Base-by-base conservation (phyloP, 2,113 vertebrate genomes). In the Apeltes quadracus region DNA sequence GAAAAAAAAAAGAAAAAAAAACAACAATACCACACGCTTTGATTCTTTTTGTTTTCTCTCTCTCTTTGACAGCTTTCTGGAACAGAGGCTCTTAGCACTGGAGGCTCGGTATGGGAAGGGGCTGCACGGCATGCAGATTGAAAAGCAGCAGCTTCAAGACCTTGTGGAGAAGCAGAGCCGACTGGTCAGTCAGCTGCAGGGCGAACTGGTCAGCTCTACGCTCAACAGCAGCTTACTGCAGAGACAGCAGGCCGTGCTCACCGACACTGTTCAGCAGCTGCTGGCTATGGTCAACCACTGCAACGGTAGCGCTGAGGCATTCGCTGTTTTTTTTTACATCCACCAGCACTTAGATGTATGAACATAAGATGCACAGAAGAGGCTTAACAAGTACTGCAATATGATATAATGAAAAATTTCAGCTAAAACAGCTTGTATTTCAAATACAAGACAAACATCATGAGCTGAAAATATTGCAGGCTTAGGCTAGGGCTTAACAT, bases 101-200 rank as follows among this genome's bases (percentile, higher is more conserved):
- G 95, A 95, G 76, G 84, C 85, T 50, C 90, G 85, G 34, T 92
- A 93, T 2, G 86, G 84, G 25, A 82, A 69, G 76, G 93, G 93
- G 84, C 86, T 94, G 34, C 89, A 91, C 69, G 85, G 70, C 15
- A 58, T 94, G 59, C 91, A 89, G 71, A 76, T 84, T 5, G 94
- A 95, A 82, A 94, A 94, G 78, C 82, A 89, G 75, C 90, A 93
- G 84, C 90, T 95, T 77, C 91, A 93, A 73, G 85, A 91, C 22
- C 83, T 93, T 27, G 79, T 95, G 54, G 91, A 91, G 69, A 88
- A 81, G 66, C 94, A 95, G 81, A 90, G 84, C 56, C 61, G 41
- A 29, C 81, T 94, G 70, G 92, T 94, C 61, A 72, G 77, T 16
- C 88, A 90, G 72, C 90, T 95, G 51, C 93, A 94, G 86, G 92